Base-by-base conservation (phyloP, 2,113 vertebrate species). In the Maccullochella peelii region DNA sequence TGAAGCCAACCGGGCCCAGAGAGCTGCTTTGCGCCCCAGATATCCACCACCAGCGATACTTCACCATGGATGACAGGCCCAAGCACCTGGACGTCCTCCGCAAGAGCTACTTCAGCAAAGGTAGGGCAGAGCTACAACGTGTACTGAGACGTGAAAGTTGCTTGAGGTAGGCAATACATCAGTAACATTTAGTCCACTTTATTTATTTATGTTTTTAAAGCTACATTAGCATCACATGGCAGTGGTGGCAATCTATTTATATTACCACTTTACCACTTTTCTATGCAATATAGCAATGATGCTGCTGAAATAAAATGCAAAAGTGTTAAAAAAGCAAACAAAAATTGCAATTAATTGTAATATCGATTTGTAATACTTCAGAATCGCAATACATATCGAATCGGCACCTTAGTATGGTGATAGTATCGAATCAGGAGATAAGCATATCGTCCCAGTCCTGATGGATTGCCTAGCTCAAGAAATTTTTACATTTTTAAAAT, bases 21-120 rank as follows among this genome's bases (percentile, higher is more conserved):
- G 97, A 97, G 84, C 94, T 96, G 4, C 91, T 96, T 40, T 88
- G 95, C 4, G 79, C 95, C 50, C 90, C 96, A 0, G 97, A 98
- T 16, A 68, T 91, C 66, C 97, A 97, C 80, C 97, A 96, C 0
- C 93, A 95, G 49, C 96, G 95, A 21, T 97, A 96, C 92, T 97
- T 97, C 90, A 96, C 95, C 21, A 89, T 95, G 1, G 97, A 99
- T 0, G 97, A 97, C 79, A 95, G 97, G 77, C 96, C 95, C 69
- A 98, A 97, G 92, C 94, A 97, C 0, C 93, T 97, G 94, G 98
- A 99, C 6, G 71, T 96, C 71, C 89, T 97, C 79, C 95, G 97
- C 57, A 99, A 98, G 93, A 96, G 92, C 95, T 99, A 96, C 95
- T 98, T 98, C 0, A 94, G 96, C 93, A 99, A 98, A 98, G 97